Base-by-base conservation (phyloP, 1,140 invertebrate genomes). In the Luehdorfia chinensis region DNA sequence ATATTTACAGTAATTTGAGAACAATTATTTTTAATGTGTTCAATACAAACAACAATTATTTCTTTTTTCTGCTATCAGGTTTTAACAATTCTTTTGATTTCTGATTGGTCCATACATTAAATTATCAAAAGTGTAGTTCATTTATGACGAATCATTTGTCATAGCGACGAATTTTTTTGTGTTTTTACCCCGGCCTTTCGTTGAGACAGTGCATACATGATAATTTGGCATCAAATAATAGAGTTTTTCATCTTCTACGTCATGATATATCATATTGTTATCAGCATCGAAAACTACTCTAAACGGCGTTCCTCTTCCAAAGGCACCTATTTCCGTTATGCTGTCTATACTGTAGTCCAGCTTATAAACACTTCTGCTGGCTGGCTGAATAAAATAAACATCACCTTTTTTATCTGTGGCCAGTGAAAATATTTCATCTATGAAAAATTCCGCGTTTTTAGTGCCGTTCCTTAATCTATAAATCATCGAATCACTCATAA, bases 261-360 rank as follows among this genome's bases (percentile, higher is more conserved):
- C 75, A 18, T 68, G 65, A 39, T 78, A 81, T 31, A 81, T 60
- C 4, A 81, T 54, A 47, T 76, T 66, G 30, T 78, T 75, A 15
- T 66, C 63, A 8, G 57, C 56, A 36, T 81, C 77, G 46, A 78
- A 81, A 3, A 75, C 67, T 33, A 68, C 47, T 62, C 69, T 61
- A 2, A 74, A 47, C 0, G 68, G 65, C 1, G 50, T 47, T 1
- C 65, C 64, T 15, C 47, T 65, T 0, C 49, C 59, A 44, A 81
- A 77, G 3, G 69, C 69, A 2, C 76, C 76, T 3, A 72, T 8
- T 65, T 68, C 69, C 1, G 39, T 37, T 5, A 70, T 39, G 34
- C 36, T 63, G 7, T 47, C 49, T 19, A 31, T 58, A 6, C 27
- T 63, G 43, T 68, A 60, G 28, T 68, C 59, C 28, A 81, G 52